Conservation (phyloP, 37 sponge, comb jelly and placozoan genomes). For the Cliona cf. orientalis region DNA sequence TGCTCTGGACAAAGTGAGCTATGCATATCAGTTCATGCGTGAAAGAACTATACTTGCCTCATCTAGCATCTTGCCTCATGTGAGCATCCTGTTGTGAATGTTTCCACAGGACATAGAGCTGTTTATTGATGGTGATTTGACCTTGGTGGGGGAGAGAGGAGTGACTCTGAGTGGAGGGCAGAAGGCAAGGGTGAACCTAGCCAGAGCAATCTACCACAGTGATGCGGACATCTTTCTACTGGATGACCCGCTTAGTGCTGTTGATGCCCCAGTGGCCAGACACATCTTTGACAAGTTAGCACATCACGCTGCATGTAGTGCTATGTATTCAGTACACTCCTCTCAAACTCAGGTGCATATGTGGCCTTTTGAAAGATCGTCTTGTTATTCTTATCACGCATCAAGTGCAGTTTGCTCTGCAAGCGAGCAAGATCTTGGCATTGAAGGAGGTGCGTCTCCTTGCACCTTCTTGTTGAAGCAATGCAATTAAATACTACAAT, state of each 20-base stretch:
- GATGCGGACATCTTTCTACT: constrained; percentile 81
- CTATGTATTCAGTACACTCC: too few species aligned
- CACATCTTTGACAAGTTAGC: constrained; percentile 82
- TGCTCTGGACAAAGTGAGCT: constrained; percentile 58
- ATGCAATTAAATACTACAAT: background rate
- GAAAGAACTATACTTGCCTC: background rate
- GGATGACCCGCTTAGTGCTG: constrained; percentile 92
- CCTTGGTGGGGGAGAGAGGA: constrained; percentile 91
- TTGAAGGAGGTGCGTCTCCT: background rate
- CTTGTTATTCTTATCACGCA: background rate
- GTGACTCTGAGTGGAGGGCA: constrained; percentile 97
- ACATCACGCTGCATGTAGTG: too few species aligned
- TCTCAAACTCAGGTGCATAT: too few species aligned
- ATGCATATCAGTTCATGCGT: too few species aligned
- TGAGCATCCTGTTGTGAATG: background rate
- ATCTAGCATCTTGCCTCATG: background rate
- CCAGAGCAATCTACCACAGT: constrained; percentile 80
- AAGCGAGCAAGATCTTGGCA: background rate
- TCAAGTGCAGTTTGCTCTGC: background rate
- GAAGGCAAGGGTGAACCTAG: constrained; percentile 91
- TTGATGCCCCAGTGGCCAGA: constrained; percentile 75
- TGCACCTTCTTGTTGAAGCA: background rate
- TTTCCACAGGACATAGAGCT: constrained; percentile 61
- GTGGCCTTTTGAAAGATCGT: background rate
- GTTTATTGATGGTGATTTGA: constrained; percentile 79